Conservation (phyloP, 2,797 vertebrate genomes). For the Euphonia xanthogaster region DNA sequence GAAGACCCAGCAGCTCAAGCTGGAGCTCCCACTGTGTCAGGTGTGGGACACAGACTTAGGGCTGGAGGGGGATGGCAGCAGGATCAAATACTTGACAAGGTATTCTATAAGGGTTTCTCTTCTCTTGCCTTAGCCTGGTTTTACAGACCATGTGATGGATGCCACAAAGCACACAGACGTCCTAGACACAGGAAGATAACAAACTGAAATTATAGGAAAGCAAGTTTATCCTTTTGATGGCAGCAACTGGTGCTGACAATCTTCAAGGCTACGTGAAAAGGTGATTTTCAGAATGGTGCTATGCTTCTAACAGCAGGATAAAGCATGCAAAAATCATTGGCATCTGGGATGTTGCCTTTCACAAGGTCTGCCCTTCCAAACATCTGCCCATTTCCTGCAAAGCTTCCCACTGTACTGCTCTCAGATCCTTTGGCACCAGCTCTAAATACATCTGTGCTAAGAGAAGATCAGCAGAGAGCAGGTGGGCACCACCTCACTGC, state of each 20-base stretch:
- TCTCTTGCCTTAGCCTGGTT: background rate
- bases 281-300: background rate
- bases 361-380: background rate
- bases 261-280: background rate
- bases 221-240: background rate
- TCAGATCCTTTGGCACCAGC: background rate
- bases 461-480: background rate
- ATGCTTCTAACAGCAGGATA: background rate
- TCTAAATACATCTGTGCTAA: background rate
- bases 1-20: background rate
- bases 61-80: accelerated
- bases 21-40: background rate
- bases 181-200: background rate
- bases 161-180: background rate
- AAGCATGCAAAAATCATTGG: background rate
- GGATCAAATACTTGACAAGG: background rate
- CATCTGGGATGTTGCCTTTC: background rate
- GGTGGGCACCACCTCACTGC: background rate
- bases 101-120: background rate
- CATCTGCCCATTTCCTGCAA: background rate
- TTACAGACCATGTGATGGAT: background rate
- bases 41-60: background rate
- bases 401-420: background rate
- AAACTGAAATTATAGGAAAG: background rate
- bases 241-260: background rate